Conservation (phyloP, 2,113 vertebrate genomes). For the Dissostichus mawsoni region DNA sequence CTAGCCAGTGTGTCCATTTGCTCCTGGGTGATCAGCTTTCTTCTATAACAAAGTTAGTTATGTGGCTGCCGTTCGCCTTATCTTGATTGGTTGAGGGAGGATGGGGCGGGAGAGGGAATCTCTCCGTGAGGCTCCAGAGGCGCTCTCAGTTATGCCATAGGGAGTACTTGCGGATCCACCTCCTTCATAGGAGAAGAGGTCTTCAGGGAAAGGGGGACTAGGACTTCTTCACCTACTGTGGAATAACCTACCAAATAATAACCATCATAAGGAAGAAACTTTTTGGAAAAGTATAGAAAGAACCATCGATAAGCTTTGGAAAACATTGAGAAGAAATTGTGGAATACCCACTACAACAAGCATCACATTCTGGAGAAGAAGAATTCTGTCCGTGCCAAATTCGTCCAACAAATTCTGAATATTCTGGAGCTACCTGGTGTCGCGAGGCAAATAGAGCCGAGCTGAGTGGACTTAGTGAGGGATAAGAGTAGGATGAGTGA, state of each 20-base stretch:
- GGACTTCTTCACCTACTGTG: background rate
- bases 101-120: constrained; percentile 72
- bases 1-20: constrained; percentile 5
- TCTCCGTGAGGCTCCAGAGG: constrained; percentile 70
- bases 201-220: constrained; percentile 15
- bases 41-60: constrained; percentile 60
- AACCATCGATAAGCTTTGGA: background rate
- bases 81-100: constrained; percentile 80
- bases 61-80: constrained; percentile 57
- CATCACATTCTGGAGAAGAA: background rate
- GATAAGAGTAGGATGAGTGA: constrained; percentile 13
- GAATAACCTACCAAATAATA: background rate
- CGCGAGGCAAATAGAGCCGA: background rate
- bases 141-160: constrained; percentile 57
- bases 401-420: background rate
- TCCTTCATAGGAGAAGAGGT: constrained; percentile 25
- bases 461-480: background rate
- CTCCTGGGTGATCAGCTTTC: constrained; percentile 43
- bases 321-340: background rate
- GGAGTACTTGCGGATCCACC: constrained; percentile 40
- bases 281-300: constrained; percentile 3
- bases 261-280: background rate
- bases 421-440: background rate
- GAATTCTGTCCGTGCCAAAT: background rate
- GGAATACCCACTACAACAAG: background rate